Conservation (phyloP, 2,888 invertebrate genomes). For the Drosophila buzzatii region DNA sequence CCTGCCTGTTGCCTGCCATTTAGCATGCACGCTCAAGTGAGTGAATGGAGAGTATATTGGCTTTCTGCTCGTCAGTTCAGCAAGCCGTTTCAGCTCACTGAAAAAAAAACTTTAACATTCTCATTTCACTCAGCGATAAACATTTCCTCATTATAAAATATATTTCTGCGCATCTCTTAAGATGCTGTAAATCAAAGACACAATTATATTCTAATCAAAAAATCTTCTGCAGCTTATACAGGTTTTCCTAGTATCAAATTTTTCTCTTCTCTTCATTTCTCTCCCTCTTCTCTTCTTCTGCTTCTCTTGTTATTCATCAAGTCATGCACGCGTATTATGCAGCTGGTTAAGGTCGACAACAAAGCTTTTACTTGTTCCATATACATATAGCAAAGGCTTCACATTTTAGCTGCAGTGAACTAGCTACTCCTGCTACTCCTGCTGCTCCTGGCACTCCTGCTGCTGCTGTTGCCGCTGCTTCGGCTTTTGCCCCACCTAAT, state of each 20-base stretch:
- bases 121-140: too few species aligned
- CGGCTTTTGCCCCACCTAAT: conserved; percentile 60
- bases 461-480: conserved; percentile 21
- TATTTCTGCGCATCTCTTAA: too few species aligned
- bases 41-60: background rate
- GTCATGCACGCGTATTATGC: background rate
- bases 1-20: conserved; percentile 39
- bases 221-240: too few species aligned
- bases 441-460: background rate
- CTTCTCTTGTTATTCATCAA: too few species aligned
- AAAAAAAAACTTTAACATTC: too few species aligned
- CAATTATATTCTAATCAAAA: too few species aligned
- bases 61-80: background rate
- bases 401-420: conserved; percentile 25
- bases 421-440: background rate
- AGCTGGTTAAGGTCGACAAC: background rate
- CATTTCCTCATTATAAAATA: too few species aligned
- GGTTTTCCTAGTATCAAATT: too few species aligned
- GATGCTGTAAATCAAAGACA: too few species aligned
- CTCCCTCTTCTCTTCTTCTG: too few species aligned
- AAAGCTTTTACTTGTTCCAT: background rate
- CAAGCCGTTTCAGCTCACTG: too few species aligned
- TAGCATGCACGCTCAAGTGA: background rate
- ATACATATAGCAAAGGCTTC: conserved; percentile 42
- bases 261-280: too few species aligned